Conservation (phyloP, 2,888 invertebrate genomes). For the Tineola bisselliella region DNA sequence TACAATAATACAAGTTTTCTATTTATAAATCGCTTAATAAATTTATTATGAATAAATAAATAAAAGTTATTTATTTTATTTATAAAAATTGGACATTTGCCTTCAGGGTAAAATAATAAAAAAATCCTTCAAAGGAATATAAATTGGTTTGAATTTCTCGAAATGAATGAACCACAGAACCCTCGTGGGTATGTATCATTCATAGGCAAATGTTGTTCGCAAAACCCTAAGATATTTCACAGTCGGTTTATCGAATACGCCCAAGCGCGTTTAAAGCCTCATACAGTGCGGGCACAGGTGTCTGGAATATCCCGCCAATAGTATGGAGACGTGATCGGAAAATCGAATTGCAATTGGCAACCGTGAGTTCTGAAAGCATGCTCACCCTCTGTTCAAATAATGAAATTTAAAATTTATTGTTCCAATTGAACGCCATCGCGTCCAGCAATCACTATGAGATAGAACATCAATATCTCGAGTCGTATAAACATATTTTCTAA, state of each 20-base stretch:
- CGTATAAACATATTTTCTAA: not conserved
- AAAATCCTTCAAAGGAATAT: not conserved
- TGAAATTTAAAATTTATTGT: slow-evolving; percentile 65
- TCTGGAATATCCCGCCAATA: slow-evolving; percentile 63
- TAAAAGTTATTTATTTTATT: not conserved
- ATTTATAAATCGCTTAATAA: no score
- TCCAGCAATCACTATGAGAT: slow-evolving; percentile 5
- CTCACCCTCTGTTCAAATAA: slow-evolving; percentile 51
- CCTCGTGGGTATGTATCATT: slow-evolving; percentile 52
- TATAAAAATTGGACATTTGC: not conserved
- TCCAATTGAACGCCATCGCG: slow-evolving; percentile 33
- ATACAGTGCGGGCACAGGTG: slow-evolving; percentile 63
- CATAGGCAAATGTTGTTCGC: slow-evolving; percentile 54
- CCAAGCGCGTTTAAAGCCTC: slow-evolving; percentile 60
- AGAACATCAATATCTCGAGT: not conserved
- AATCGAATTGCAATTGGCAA: slow-evolving; percentile 55
- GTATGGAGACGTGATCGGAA: slow-evolving; percentile 62
- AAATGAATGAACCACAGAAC: slow-evolving; percentile 19
- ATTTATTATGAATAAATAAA: not conserved
- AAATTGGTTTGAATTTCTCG: not conserved
- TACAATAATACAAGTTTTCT: no score
- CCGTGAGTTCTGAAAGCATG: slow-evolving; percentile 28
- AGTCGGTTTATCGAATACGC: slow-evolving; percentile 61
- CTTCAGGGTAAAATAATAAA: not conserved
- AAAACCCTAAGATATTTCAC: slow-evolving; percentile 59